Evolutionary conservation across 2,888 invertebrate genomes (phyloP), one percentile per base, ranked within the genome.

Genomic region (Metopia argyrocephala): DNA sequence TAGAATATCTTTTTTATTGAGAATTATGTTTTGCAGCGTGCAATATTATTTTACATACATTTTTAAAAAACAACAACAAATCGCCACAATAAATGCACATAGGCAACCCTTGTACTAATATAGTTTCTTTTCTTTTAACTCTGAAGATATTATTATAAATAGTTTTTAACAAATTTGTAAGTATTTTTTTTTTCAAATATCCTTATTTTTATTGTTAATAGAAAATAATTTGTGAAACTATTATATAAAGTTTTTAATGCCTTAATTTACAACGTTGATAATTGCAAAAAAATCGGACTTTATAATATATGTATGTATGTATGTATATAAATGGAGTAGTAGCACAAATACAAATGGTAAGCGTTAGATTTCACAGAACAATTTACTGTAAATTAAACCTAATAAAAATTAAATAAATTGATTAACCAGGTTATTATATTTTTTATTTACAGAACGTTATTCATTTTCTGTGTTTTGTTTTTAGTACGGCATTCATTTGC

Each of bases 221-320:
- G 9, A 12, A 4, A 9, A 7, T 38, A 12, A 3, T 38, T 38
- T 1, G 38, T 12, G 15, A 12, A 15, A 12, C 15, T 38, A 12
- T 38, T 12, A 38, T 38, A 12, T 15, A 38, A 38, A 38, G 9
- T 9, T 38, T 15, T 9, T 48, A n/a, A 0, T 78, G 61, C 78
- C 15, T 20, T 59, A 61, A n/a, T 66, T 15, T 66, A 48, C 78
- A 78, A 78, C 78, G 9, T 59, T 78, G 78, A 5, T 18, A 3
- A 0, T 70, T 66, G 46, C 46, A 71, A 78, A 45, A 65, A 65
- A 25, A 64, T 3, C 23, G 15, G 3, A 65, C 64, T 38, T 66
- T 38, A 70, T 65, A 70, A 76, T 50, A 74, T 15, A 56, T 61
- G 59, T 73, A 20, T 59, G 59, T 45, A 45, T n/a, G 5, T 46